Percentiles rank a stretch among this genome's conserved stretches.
These are phyloP conservation scores for Epistrophella euchroma DNA, from an alignment of 2,888 invertebrate genomes.

Conservation along the genomic window DNA sequence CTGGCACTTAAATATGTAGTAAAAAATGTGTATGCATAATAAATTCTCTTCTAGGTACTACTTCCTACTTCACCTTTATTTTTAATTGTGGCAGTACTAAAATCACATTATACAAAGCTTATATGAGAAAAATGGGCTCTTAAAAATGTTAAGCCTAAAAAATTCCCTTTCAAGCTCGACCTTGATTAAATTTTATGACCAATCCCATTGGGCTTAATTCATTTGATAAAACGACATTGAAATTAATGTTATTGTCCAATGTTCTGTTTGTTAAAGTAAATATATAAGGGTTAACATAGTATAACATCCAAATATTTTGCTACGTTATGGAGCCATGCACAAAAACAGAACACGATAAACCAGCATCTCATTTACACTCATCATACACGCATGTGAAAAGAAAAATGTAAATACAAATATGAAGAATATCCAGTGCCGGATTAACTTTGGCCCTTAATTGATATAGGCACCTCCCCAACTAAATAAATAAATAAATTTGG, in stretches of 20 bases:
- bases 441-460: no score
- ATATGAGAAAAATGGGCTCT: background rate
- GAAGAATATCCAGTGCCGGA: background rate
- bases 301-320: conserved; percentile 12
- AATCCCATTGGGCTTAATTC: conserved; percentile 36
- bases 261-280: conserved; percentile 1
- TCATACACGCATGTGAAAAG: conserved; percentile 18
- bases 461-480: no score
- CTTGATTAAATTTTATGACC: conserved; percentile 44
- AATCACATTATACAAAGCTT: background rate
- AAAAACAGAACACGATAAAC: conserved; percentile 51
- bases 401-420: background rate
- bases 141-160: background rate
- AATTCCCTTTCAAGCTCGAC: background rate
- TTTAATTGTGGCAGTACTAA: background rate
- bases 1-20: no score
- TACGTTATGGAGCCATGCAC: conserved; percentile 72
- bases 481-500: no score
- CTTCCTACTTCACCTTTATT: no score
- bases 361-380: conserved; percentile 41
- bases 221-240: conserved; percentile 63
- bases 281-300: conserved; percentile 18
- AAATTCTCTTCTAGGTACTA: no score
- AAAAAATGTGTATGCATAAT: no score
- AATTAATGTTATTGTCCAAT: conserved; percentile 49